phyloP scores from a whole-genome alignment of 92 coral and sea anemone genomes.

The Diadumene lineata region DNA sequence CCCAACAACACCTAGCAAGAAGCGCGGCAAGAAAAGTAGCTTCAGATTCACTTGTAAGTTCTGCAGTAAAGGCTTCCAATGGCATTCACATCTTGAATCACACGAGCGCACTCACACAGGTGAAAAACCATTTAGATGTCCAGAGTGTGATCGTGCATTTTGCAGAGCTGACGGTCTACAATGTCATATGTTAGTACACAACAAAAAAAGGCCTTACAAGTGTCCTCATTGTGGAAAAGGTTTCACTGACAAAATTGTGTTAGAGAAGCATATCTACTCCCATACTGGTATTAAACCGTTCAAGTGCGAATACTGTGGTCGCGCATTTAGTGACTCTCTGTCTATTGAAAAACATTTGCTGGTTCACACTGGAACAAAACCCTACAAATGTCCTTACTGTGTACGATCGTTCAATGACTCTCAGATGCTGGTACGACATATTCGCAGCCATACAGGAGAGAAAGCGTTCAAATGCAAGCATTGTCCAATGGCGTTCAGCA shows the following conservation, averaged over 20 bases:
- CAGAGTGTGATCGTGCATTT: conserved; percentile 82
- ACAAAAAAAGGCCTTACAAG: conserved; percentile 75
- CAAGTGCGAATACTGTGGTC: conserved; percentile 91
- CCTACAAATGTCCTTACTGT: conserved; percentile 89
- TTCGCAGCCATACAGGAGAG: conserved; percentile 94
- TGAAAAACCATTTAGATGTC: conserved; percentile 82
- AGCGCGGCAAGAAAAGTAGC: conserved; percentile 46
- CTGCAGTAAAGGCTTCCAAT: conserved; percentile 90
- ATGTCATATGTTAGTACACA: conserved; percentile 91
- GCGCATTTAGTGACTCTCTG: conserved; percentile 86
- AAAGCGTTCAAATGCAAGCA: conserved; percentile 92
- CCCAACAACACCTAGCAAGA: conserved; percentile 32
- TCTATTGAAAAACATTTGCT: conserved; percentile 86
- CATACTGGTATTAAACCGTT: conserved; percentile 94
- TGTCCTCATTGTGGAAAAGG: conserved; percentile 80
- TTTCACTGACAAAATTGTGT: conserved; percentile 73
- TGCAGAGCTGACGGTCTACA: conserved; percentile 97
- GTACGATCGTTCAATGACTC: conserved; percentile 86
- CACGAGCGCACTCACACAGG: conserved; percentile 97
- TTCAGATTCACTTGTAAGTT: conserved; percentile 71
- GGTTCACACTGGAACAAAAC: conserved; percentile 78
- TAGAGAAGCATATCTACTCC: conserved; percentile 84
- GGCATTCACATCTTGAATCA: conserved; percentile 91
- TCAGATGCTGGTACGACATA: conserved; percentile 88
- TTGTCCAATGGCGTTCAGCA: conserved; percentile 96